A percentile compares a stretch with the other conserved stretches of the same genome.
phyloP scores from a whole-genome alignment of 1,140 invertebrate genomes.

The Melitaea cinxia region DNA sequence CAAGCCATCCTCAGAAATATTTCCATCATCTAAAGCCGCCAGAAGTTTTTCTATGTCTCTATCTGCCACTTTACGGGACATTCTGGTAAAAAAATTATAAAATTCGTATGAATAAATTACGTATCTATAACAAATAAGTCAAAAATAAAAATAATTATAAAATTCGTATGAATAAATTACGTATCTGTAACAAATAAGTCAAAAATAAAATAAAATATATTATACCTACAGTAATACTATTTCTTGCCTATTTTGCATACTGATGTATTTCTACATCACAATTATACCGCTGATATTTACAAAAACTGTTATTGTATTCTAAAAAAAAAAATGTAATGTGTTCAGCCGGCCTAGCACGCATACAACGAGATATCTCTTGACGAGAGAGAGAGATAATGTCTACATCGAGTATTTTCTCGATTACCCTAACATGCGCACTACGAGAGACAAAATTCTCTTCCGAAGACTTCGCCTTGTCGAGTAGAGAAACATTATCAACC shows the following conservation, averaged over 20 bases:
- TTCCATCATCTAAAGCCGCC: slow-evolving; percentile 48
- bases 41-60: slow-evolving; percentile 46
- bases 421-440: no score
- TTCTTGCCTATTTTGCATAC: slow-evolving; percentile 50
- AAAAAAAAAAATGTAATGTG: slow-evolving; percentile 44
- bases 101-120: slow-evolving; percentile 49
- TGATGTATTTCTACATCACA: slow-evolving; percentile 54
- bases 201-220: slow-evolving; percentile 42
- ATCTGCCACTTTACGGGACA: slow-evolving; percentile 44
- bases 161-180: slow-evolving; percentile 49
- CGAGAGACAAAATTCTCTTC: no score
- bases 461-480: no score
- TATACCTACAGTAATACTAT: slow-evolving; percentile 42
- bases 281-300: slow-evolving; percentile 46
- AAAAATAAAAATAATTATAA: slow-evolving; percentile 44
- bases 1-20: slow-evolving; percentile 49
- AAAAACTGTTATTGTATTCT: slow-evolving; percentile 47
- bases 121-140: slow-evolving; percentile 48
- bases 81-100: slow-evolving; percentile 48
- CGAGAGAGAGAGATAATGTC: no score
- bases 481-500: no score
- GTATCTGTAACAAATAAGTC: slow-evolving; percentile 48
- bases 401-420: no score
- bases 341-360: no score
- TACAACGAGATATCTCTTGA: no score